Evolutionary conservation across 2,797 vertebrate genomes (phyloP).

Genomic region (Octomys mimax): DNA sequence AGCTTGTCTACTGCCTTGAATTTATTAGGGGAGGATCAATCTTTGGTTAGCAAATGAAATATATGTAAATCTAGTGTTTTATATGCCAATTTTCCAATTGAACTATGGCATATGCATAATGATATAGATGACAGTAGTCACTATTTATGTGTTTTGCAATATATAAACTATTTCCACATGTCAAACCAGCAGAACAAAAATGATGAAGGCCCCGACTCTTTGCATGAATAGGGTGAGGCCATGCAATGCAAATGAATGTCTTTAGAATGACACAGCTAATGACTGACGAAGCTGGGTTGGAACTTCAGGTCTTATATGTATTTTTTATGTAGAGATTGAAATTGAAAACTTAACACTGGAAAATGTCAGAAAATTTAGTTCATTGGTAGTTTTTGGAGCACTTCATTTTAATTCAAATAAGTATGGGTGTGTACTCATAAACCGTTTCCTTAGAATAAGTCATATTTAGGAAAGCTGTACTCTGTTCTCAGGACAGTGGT

Average conservation of each 20-base stretch:
- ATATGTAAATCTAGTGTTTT: slow-evolving; percentile 18
- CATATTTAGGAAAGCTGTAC: slow-evolving; percentile 13
- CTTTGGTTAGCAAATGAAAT: not conserved
- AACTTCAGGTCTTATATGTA: not conserved
- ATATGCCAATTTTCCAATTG: slow-evolving; percentile 11
- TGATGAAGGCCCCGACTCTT: not conserved
- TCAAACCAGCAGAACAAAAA: not conserved
- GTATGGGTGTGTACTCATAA: too few species aligned
- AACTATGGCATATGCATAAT: not conserved
- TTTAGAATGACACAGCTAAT: not conserved
- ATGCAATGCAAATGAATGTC: not conserved
- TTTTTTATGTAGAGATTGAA: not conserved
- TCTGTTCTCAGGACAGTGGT: not conserved
- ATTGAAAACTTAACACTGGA: not conserved
- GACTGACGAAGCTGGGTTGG: not conserved
- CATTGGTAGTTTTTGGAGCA: not conserved
- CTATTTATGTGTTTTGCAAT: not conserved
- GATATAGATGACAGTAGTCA: not conserved
- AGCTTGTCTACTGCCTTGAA: slow-evolving; percentile 12
- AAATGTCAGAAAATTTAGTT: not conserved
- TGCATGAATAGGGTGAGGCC: not conserved
- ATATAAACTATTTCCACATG: slow-evolving; percentile 1
- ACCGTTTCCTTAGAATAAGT: not conserved
- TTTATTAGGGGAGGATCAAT: not conserved
- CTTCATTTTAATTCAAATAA: not conserved